Evolutionary conservation across 2,113 vertebrate genomes (phyloP).

Genomic region (Cyanoderma ruficeps): DNA sequence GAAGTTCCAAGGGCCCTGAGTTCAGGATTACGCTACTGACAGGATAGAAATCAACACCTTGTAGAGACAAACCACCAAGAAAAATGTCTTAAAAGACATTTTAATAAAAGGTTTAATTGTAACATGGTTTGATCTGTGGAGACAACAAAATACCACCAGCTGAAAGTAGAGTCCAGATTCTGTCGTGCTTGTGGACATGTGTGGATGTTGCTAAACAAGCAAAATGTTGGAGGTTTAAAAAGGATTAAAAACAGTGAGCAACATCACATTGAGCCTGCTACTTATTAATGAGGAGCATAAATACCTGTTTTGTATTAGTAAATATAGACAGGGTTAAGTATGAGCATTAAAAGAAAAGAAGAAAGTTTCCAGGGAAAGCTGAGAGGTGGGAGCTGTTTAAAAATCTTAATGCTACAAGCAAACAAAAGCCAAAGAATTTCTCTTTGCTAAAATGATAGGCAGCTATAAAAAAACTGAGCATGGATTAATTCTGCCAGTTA

Average conservation of each 20-base stretch:
- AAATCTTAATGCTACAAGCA: background rate
- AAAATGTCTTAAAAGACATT: background rate
- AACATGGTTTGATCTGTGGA: background rate
- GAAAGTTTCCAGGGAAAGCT: background rate
- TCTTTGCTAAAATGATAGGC: background rate
- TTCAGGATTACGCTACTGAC: background rate
- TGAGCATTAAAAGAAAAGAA: background rate
- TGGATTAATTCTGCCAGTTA: background rate
- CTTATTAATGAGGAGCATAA: background rate
- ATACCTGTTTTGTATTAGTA: background rate
- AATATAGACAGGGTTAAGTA: background rate
- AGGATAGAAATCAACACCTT: background rate
- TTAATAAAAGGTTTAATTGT: background rate
- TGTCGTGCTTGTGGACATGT: accelerated
- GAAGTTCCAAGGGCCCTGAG: background rate
- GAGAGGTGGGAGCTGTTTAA: background rate
- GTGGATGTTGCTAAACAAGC: background rate
- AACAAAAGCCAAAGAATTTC: background rate
- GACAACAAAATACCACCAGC: background rate
- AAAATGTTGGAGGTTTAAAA: background rate
- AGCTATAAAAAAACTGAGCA: background rate
- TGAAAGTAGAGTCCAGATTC: background rate
- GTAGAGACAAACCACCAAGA: background rate
- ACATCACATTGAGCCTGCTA: background rate
- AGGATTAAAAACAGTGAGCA: background rate